Evolutionary conservation across 2,797 vertebrate species (phyloP), one percentile per base, ranked within the genome.

Genomic region (Phoeniculus purpureus): DNA sequence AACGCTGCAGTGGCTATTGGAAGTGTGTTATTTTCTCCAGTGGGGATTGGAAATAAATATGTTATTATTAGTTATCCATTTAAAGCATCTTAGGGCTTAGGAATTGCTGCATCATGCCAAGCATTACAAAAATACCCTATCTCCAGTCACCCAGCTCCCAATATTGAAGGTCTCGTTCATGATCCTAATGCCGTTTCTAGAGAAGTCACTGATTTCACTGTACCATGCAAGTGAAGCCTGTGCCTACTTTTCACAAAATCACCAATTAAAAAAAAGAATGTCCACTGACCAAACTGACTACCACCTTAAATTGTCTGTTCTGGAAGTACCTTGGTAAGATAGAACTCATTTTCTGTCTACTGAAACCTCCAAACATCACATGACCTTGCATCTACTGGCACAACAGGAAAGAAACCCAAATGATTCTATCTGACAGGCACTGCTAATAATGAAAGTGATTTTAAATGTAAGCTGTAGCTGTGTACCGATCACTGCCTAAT

Each of bases 401-500:
- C 75, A 85, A 75, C 47, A 62, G 34, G 22, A 25, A 52, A 78
- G 74, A 87, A 92, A 86, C 70, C 21, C 40, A 14, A 54, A 68
- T 40, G 27, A 29, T 50, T 76, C 16, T 73, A 87, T 96, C 96
- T 96, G 97, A 97, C 94, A 96, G 93, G 85, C 92, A 77, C 54
- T 78, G 90, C 85, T 96, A 96, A 95, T 96, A 96, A 96, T 60
- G 45, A 94, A 97, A 97, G 95, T 94, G 94, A 94, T 96, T 97
- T 96, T 89, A 96, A 97, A 93, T 92, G 94, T 96, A 94, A 97
- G 94, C 90, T 95, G 89, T 85, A 95, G 92, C 94, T 94, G 88
- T 91, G 7, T 92, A 96, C 96, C 97, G 93, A 96, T 97, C 96
- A 94, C 94, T 29, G 88, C 95, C 94, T 97, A 98, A 98, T 98